Evolutionary conservation across 1,140 invertebrate species (phyloP).

Genomic region (Batillaria attramentaria): DNA sequence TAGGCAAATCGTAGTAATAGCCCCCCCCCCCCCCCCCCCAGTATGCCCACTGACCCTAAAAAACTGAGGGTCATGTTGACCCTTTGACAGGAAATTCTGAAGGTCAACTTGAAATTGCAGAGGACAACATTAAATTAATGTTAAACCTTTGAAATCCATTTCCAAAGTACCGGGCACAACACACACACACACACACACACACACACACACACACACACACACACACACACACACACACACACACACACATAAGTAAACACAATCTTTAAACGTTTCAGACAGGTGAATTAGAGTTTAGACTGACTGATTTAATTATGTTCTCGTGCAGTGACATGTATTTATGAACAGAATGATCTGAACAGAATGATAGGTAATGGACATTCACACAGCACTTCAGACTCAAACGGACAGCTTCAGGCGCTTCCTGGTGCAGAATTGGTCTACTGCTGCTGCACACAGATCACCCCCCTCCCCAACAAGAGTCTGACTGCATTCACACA

Average conservation of each 20-base stretch:
- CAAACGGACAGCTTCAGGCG: background rate
- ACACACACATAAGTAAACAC: background rate
- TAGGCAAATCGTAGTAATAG: background rate
- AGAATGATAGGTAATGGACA: background rate
- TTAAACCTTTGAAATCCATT: too few species aligned
- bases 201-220: background rate
- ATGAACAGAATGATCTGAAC: background rate
- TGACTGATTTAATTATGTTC: background rate
- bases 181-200: constrained; percentile 2
- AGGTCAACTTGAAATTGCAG: background rate
- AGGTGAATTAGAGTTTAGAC: background rate
- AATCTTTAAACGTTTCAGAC: background rate
- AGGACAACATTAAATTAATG: background rate
- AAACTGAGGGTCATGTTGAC: too few species aligned
- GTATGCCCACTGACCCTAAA: too few species aligned
- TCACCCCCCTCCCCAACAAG: too few species aligned
- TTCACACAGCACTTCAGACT: background rate
- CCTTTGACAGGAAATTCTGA: too few species aligned
- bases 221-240: constrained; percentile 2
- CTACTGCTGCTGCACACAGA: too few species aligned
- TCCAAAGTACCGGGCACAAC: too few species aligned
- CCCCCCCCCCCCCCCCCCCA: too few species aligned
- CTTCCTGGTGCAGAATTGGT: background rate
- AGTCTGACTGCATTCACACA: background rate
- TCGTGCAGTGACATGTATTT: background rate